Percentiles rank a stretch among this genome's conserved stretches.
These are phyloP conservation scores for Hipparchia semele DNA, from an alignment of 2,888 invertebrate species.

Conservation along the genomic window DNA sequence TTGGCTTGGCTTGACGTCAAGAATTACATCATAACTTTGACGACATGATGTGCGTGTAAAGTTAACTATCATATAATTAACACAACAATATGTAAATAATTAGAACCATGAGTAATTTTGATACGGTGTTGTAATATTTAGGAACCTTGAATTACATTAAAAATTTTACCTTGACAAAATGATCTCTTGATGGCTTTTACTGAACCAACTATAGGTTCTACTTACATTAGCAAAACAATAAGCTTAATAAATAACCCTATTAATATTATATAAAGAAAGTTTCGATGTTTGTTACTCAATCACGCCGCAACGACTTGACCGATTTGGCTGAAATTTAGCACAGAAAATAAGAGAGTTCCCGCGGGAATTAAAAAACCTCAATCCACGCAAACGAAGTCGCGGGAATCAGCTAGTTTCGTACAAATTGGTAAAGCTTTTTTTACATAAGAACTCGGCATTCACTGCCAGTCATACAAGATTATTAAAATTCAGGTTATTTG, in stretches of 20 bases:
- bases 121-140: not conserved
- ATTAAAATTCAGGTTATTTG: slow-evolving; percentile 1
- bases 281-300: too few relatives aligned
- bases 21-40: slow-evolving; percentile 43
- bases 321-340: too few relatives aligned
- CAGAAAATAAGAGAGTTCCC: too few relatives aligned
- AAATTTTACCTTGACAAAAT: not conserved
- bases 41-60: not conserved
- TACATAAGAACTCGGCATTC: not conserved
- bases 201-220: not conserved
- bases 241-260: too few relatives aligned
- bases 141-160: not conserved
- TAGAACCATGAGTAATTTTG: slow-evolving; percentile 1
- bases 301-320: too few relatives aligned
- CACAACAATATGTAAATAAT: not conserved
- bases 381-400: too few relatives aligned
- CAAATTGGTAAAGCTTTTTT: not conserved
- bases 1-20: slow-evolving; percentile 42
- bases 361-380: too few relatives aligned
- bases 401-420: too few relatives aligned
- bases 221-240: too few relatives aligned
- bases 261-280: too few relatives aligned
- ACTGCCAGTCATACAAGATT: not conserved
- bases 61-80: slow-evolving; percentile 3
- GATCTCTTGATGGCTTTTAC: not conserved